A percentile compares a stretch with the other conserved stretches of the same genome.
Evolutionary conservation across 1,140 invertebrate genomes (phyloP).

Genomic region (Drosophila triauraria): DNA sequence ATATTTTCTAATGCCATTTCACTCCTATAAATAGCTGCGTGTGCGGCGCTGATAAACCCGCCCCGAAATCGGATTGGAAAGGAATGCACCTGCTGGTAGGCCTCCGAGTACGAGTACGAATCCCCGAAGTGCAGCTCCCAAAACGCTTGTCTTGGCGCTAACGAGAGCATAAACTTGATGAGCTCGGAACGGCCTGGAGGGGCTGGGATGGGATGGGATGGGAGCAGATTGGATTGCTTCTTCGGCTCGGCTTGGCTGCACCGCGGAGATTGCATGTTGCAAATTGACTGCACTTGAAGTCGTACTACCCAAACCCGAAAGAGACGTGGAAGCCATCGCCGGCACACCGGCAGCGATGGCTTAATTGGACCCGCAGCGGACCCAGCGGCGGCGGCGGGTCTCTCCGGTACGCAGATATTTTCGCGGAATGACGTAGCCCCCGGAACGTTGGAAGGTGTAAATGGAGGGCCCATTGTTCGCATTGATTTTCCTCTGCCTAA

Average conservation of each 20-base stretch:
- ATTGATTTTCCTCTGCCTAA: constrained; percentile 65
- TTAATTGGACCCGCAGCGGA: constrained; percentile 23
- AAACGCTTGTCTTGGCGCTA: constrained; percentile 71
- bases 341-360: constrained; percentile 16
- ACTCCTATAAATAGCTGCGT: constrained; percentile 65
- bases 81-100: constrained; percentile 24
- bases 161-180: constrained; percentile 78
- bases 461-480: constrained; percentile 50
- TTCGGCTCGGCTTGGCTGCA: constrained; percentile 37
- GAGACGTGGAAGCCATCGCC: constrained; percentile 19
- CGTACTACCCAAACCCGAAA: constrained; percentile 23
- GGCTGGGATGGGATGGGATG: background rate
- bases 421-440: constrained; percentile 40
- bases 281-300: constrained; percentile 70
- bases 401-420: constrained; percentile 45
- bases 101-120: background rate
- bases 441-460: constrained; percentile 22
- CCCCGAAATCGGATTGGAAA: constrained; percentile 24
- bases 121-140: constrained; percentile 16
- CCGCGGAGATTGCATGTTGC: constrained; percentile 59
- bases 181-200: background rate
- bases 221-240: constrained; percentile 34
- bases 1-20: constrained; percentile 70
- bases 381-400: background rate
- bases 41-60: constrained; percentile 50